Base-by-base conservation (phyloP, 2,797 vertebrate species). In the Sebastes wilsoni region DNA sequence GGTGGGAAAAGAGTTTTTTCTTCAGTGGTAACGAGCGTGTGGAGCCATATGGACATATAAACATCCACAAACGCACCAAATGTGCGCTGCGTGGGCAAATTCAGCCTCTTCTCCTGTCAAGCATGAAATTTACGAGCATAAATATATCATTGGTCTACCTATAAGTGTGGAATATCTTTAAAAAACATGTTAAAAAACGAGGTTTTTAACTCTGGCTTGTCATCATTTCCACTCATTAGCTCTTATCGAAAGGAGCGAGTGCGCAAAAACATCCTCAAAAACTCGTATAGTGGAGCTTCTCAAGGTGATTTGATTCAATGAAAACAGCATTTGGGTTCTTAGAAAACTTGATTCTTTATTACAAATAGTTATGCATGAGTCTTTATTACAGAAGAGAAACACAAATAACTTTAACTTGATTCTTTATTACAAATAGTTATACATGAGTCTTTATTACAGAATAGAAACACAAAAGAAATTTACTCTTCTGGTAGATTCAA, bases 51-150 rank as follows among this genome's bases (percentile, higher is more conserved):
- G 89, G 84, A 82, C 36, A 42, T 8, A 8, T 0, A 87, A 85
- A 85, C 61, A 74, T 38, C 54, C 87, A 80, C 82, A 90, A 86
- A 91, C 65, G 84, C 79, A 75, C 87, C 90, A 93, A 91, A 90
- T 80, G 89, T 78, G 72, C 77, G 27, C 38, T 77, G 73, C 75
- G 3, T 64, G 71, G 5, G 66, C n/a, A 70, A 28, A 81, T 56
- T 34, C 56, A 68, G 13, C 74, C 66, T 82, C 46, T 28, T 82
- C 74, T 74, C 13, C 6, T 42, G 32, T 28, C 42, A 55, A 52
- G n/a, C 62, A 46, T 34, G 20, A 54, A 6, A 62, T 77, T 38
- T 56, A 34, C 55, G 66, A 62, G 25, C 38, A 56, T 8, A 10
- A n/a, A 59, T 36, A 34, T 20, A 20, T 62, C 34, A 58, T n/a